Conservation (phyloP, 2,888 invertebrate species). For the Octonoba sinensis region DNA sequence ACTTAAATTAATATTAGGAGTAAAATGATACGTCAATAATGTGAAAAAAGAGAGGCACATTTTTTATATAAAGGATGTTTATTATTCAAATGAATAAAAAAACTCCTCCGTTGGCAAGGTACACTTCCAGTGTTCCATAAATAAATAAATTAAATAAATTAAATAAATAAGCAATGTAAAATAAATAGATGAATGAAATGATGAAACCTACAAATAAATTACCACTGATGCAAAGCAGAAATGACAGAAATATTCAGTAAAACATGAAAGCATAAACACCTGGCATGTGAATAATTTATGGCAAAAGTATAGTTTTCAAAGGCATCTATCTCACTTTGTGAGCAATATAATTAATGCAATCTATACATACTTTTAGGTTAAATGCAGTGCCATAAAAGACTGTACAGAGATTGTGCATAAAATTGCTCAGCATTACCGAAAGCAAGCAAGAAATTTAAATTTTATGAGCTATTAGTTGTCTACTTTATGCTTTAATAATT, state of each 20-base stretch:
- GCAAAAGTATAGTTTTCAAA: slow-evolving; percentile 32
- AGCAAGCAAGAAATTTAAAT: neutral
- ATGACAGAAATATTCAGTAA: slow-evolving; percentile 8
- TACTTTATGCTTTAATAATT: too few species aligned
- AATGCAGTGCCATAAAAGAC: slow-evolving; percentile 48
- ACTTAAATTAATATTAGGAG: too few species aligned
- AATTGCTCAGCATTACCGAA: neutral
- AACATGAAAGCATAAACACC: slow-evolving; percentile 16
- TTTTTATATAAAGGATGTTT: slow-evolving; percentile 49
- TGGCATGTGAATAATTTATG: slow-evolving; percentile 27
- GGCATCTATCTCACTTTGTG: slow-evolving; percentile 50
- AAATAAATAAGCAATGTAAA: slow-evolving; percentile 30
- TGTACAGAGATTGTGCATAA: slow-evolving; percentile 54
- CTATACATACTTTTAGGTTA: slow-evolving; percentile 42
- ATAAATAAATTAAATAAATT: slow-evolving; percentile 34
- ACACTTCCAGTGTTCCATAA: slow-evolving; percentile 48
- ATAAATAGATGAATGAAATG: slow-evolving; percentile 14
- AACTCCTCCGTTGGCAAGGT: slow-evolving; percentile 46
- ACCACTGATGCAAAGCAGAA: neutral
- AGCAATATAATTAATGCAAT: slow-evolving; percentile 25
- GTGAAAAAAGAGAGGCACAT: neutral
- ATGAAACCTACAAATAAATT: slow-evolving; percentile 27
- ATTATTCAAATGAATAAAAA: slow-evolving; percentile 61
- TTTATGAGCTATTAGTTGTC: too few species aligned
- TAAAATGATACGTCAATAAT: neutral